These are phyloP conservation scores for Sebastes flavidus DNA, from an alignment of 2,797 vertebrate species.

Conservation along the genomic window DNA sequence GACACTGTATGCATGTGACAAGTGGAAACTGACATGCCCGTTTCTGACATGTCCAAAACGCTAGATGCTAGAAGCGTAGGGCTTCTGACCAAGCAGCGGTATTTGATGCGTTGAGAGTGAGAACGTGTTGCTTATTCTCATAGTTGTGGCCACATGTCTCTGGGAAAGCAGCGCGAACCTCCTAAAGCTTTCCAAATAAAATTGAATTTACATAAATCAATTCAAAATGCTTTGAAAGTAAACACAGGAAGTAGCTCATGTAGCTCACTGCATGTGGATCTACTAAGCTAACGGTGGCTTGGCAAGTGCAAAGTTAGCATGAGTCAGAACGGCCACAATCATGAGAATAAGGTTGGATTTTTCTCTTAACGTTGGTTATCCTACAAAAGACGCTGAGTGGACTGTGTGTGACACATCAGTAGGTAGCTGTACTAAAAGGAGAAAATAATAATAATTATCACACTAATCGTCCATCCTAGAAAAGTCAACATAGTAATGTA, in stretches of 20 bases:
- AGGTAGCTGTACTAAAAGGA: slow-evolving; percentile 5
- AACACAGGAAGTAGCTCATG: not conserved
- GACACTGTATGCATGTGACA: not conserved
- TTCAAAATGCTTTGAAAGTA: not conserved
- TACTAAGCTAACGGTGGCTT: not conserved
- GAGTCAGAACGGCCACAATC: not conserved
- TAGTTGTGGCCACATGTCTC: not conserved
- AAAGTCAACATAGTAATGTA: slow-evolving; percentile 10
- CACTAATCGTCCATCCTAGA: slow-evolving; percentile 22
- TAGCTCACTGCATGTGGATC: not conserved
- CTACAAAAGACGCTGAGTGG: not conserved
- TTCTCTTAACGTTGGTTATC: not conserved
- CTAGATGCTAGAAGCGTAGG: too few species aligned
- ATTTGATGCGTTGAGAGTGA: not conserved
- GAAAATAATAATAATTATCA: slow-evolving; percentile 19
- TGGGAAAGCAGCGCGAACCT: not conserved
- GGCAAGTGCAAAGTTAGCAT: not conserved
- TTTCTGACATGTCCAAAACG: too few species aligned
- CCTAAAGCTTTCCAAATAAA: not conserved
- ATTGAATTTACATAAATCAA: not conserved
- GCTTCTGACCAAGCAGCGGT: not conserved
- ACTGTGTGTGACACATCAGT: slow-evolving; percentile 10
- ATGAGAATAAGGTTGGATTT: not conserved
- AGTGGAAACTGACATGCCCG: not conserved
- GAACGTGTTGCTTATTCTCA: not conserved